Evolutionary conservation across 2,113 vertebrate species (phyloP).

Genomic region (Neolamprologus caudopunctatus): DNA sequence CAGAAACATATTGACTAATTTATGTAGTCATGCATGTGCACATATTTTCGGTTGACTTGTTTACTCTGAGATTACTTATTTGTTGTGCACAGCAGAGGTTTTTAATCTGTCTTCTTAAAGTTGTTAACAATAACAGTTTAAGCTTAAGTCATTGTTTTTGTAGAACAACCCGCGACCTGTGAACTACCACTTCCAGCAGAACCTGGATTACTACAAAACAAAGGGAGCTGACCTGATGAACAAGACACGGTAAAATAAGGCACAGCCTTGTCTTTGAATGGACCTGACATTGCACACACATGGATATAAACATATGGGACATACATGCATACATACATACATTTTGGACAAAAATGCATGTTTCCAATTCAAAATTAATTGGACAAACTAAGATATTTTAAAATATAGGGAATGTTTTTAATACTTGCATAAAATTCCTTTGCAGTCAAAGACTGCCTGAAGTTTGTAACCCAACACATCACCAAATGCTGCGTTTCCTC

Average conservation of each 20-base stretch:
- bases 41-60: not conserved
- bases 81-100: not conserved
- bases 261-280: not conserved
- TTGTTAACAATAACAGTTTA: not conserved
- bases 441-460: not conserved
- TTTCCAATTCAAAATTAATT: not conserved
- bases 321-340: rapidly evolving
- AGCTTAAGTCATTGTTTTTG: not conserved
- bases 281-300: not conserved
- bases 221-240: constrained; percentile 90
- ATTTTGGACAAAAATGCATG: not conserved
- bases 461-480: not conserved
- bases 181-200: constrained; percentile 95
- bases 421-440: not conserved
- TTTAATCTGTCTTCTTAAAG: not conserved
- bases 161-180: constrained; percentile 91
- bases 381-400: not conserved
- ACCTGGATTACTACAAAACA: constrained; percentile 98
- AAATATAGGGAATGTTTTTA: not conserved
- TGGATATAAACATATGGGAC: not conserved
- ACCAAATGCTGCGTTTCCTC: not conserved
- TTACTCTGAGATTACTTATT: not conserved
- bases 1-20: not conserved
- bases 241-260: constrained; percentile 79
- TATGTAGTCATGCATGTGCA: not conserved